phyloP scores from a whole-genome alignment of 2,888 invertebrate genomes.

The Papilio elwesi region DNA sequence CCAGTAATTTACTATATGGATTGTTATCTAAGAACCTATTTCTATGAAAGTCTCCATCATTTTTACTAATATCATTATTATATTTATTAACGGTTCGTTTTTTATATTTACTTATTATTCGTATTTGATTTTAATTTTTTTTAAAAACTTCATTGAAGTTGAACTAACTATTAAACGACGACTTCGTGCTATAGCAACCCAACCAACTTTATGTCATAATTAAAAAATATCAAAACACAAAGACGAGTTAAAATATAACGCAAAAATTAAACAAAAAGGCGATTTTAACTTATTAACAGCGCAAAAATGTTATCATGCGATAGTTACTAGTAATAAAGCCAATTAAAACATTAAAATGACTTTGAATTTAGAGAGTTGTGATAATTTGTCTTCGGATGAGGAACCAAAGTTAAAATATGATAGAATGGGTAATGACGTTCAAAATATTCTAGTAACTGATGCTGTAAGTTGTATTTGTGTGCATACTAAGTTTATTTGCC shows the following conservation, averaged over 20 bases:
- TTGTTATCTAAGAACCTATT: too few species aligned
- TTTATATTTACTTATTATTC: too few species aligned
- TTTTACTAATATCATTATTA: too few species aligned
- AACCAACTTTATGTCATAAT: conserved; percentile 22
- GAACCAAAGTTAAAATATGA: conserved; percentile 97
- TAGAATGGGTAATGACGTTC: conserved; percentile 93
- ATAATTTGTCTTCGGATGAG: conserved; percentile 75
- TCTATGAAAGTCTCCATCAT: too few species aligned
- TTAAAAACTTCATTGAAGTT: too few species aligned
- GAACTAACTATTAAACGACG: too few species aligned
- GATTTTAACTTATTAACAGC: conserved; percentile 10
- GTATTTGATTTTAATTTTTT: background rate
- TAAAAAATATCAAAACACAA: conserved; percentile 41
- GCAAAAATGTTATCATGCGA: conserved; percentile 37
- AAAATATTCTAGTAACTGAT: conserved; percentile 91
- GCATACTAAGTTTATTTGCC: conserved; percentile 96
- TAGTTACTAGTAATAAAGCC: conserved; percentile 19
- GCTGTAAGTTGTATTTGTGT: conserved; percentile 96
- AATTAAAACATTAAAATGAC: conserved; percentile 57
- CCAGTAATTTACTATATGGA: too few species aligned
- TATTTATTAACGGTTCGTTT: too few species aligned
- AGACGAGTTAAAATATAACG: conserved; percentile 27
- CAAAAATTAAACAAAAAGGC: conserved; percentile 34
- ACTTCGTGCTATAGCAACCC: conserved; percentile 7
- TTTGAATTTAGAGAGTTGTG: conserved; percentile 74